Base-by-base conservation (phyloP, 2,797 vertebrate genomes). In the Peromyscus attwateri region DNA sequence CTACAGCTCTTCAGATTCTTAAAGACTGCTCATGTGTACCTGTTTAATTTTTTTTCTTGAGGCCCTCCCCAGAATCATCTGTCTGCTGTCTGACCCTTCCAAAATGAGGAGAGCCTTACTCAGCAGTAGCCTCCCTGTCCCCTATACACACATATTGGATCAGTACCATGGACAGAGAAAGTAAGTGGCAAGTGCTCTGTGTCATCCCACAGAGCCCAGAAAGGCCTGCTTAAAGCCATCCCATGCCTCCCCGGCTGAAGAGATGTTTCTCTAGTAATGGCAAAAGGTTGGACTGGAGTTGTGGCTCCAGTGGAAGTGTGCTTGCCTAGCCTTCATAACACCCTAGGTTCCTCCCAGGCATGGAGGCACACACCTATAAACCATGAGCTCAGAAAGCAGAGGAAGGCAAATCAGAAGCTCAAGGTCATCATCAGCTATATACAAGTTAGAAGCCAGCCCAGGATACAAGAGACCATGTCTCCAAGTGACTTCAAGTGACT, bases 161-260 rank as follows among this genome's bases (percentile, higher is more conserved):
- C 52, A 80, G 93, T 11, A 81, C 46, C 57, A 92, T 0, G 16
- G 85, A 95, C 46, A 90, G 66, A 1, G 6, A 80, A 49, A 73
- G 12, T 17, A 14, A 6, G 0, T 1, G 3, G 4, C 7, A 0
- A 2, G 11, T 6, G 19, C 31, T 57, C 57, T 6, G 1, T 55
- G 6, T 66, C 79, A 34, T 79, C 55, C 49, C 49, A 64, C 8
- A 55, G 23, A 75, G 10, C 57, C 34, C 40, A 49, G 14, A 52
- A 21, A 62, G 4, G 10, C 5, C 1, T 43, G 31, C 66, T 46
- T 27, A 17, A 46, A 55, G 23, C 29, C 52, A 55, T 27, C 46
- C 55, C 13, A 7, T 17, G 17, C 91, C 66, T 75, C 27, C 4
- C 76, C 31, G 76, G 6, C 12, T 43, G 73, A 64, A 64, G 14